Percentiles rank a stretch among this genome's conserved stretches.
Evolutionary conservation across 1,140 invertebrate species (phyloP).

Genomic region (Pseudomyrmex cubaensis): DNA sequence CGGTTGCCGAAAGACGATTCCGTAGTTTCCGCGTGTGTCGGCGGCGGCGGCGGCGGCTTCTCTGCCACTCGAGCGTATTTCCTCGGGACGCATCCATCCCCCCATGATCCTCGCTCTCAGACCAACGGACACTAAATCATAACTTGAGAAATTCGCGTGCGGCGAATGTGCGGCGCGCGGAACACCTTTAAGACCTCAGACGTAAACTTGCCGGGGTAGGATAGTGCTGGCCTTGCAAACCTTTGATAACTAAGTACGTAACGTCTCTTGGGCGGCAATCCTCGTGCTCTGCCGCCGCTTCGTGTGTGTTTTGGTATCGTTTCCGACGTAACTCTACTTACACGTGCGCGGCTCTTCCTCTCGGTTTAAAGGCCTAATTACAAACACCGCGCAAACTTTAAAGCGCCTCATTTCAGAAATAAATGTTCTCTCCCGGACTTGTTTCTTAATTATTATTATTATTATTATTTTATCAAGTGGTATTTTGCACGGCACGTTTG

Average conservation of each 20-base stretch:
- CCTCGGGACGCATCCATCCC: constrained; percentile 7
- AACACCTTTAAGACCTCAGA: constrained; percentile 81
- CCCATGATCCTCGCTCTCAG: constrained; percentile 47
- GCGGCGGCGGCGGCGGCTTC: background rate
- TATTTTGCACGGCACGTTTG: background rate
- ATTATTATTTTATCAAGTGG: no score
- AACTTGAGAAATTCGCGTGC: constrained; percentile 83
- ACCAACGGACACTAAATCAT: constrained; percentile 81
- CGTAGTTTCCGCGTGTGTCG: background rate
- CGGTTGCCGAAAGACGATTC: no score
- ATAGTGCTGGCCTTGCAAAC: constrained; percentile 77
- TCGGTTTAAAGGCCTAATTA: constrained; percentile 36
- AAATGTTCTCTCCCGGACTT: background rate
- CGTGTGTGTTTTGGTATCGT: background rate
- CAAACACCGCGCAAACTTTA: constrained; percentile 13
- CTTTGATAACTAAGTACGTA: constrained; percentile 79
- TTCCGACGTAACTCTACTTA: constrained; percentile 40
- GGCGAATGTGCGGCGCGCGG: constrained; percentile 71
- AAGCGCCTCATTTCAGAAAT: constrained; percentile 13
- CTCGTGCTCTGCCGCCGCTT: constrained; percentile 46
- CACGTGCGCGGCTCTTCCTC: background rate
- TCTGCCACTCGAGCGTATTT: constrained; percentile 5
- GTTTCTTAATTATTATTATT: background rate
- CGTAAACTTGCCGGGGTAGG: constrained; percentile 73
- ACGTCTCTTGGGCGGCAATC: constrained; percentile 47